These are phyloP conservation scores for Tyrophagus putrescentiae DNA, from an alignment of 1,140 invertebrate genomes.

Conservation along the genomic window DNA sequence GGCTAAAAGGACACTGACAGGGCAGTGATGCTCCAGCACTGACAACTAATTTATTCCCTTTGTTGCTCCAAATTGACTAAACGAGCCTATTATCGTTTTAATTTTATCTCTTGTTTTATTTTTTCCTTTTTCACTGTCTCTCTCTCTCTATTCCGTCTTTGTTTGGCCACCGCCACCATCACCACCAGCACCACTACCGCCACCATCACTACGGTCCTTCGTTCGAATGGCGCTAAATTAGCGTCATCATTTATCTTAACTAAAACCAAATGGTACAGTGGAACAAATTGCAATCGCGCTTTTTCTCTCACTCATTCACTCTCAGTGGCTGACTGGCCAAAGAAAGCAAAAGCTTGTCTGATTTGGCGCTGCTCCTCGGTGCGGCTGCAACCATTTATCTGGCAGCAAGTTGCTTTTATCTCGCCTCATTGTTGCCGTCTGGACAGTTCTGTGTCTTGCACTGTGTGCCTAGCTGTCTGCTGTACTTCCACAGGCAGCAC, in stretches of 20 bases:
- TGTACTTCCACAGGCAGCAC: no score
- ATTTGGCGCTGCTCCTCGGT: constrained; percentile 7
- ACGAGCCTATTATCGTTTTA: constrained; percentile 16
- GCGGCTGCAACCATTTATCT: no score
- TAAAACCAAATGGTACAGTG: constrained; percentile 7
- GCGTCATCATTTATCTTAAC: constrained; percentile 16
- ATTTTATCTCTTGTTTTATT: constrained; percentile 16
- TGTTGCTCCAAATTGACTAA: not conserved
- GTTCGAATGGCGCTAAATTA: constrained; percentile 11
- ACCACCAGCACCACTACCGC: no score
- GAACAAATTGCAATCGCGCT: constrained; percentile 8
- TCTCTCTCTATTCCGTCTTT: not conserved
- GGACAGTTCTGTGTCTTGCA: no score
- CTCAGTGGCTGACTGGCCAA: not conserved
- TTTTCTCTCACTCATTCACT: not conserved
- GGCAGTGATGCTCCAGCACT: not conserved
- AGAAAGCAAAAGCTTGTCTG: constrained; percentile 10
- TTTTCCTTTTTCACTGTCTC: not conserved
- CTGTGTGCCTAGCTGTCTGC: not conserved
- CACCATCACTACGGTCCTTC: no score
- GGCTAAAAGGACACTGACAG: not conserved
- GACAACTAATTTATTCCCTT: constrained; percentile 13
- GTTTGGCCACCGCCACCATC: no score
- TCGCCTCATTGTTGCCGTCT: no score
- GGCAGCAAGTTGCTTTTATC: no score